Evolutionary conservation across 37 sponge, comb jelly and placozoan species (phyloP), one percentile per base, ranked within the genome.

Genomic region (Halisarca cf. caerulea): DNA sequence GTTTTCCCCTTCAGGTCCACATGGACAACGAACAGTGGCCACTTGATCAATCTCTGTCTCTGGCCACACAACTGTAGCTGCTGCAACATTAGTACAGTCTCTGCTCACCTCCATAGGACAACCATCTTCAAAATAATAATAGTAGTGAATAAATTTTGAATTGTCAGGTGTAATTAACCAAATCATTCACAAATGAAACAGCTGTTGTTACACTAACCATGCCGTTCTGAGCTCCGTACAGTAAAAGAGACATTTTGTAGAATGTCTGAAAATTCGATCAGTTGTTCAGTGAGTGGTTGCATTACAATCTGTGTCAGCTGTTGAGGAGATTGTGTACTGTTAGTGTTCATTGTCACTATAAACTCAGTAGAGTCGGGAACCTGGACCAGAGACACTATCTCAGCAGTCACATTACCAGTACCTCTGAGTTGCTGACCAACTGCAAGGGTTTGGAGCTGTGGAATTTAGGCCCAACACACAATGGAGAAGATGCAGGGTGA

Each of bases 31-130:
- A 15, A 41, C 2, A 34, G 5, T 36, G 25, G 70, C 54, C 8
- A 78, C 36, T n/a, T 23, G 80, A 8, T 83, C 86, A 25, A 86
- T 82, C 25, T 59, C 62, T 32, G 83, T 72, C 71, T 86, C 86
- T 8, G 79, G 43, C 90, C 90, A 90, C 21, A 21, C 21, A n/a
- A n/a, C n/a, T 35, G n/a, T n/a, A n/a, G 11, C 11, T 41, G 2
- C 3, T 3, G 3, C 71, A 18, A 15, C 37, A 34, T 69, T 69
- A 21, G 35, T 36, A 69, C 71, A 69, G 36, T 4, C 5, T 36
- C 35, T 2, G 7, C 4, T 36, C 25, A 27, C 2, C 37, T 28
- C 36, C 33, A 5, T 36, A 36, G 71, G 71, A 11, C 71, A 69
- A 28, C 71, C 71, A 69, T 69, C 71, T 69, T 59, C 25, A n/a